These are phyloP conservation scores for Pteruthius melanotis DNA, from an alignment of 2,113 vertebrate species.

Conservation along the genomic window DNA sequence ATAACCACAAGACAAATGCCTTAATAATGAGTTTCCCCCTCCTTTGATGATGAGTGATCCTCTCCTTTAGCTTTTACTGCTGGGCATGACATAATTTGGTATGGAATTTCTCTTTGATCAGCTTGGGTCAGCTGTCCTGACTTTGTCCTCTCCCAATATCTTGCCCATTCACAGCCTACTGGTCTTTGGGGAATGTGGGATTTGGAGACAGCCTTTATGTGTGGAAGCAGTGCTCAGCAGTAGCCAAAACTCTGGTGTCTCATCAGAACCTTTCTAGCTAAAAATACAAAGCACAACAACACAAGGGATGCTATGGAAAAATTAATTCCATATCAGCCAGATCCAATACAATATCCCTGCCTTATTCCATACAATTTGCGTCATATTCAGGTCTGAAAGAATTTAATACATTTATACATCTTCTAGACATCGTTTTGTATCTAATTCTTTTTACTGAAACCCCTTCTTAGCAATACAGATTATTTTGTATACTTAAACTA, in stretches of 20 bases:
- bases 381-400: not conserved
- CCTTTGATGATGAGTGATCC: not conserved
- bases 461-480: not conserved
- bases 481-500: not conserved
- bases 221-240: not conserved
- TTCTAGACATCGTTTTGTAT: not conserved
- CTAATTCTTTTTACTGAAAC: not conserved
- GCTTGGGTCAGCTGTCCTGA: not conserved
- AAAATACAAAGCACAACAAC: not conserved
- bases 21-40: not conserved
- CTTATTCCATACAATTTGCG: not conserved
- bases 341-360: no score
- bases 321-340: not conserved
- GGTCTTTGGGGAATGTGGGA: not conserved
- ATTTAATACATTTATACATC: not conserved
- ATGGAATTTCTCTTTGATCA: not conserved
- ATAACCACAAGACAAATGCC: not conserved
- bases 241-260: not conserved
- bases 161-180: not conserved
- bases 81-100: not conserved
- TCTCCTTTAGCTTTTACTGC: not conserved
- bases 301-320: not conserved
- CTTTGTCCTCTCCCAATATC: not conserved
- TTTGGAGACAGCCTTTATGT: not conserved
- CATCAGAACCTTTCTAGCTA: not conserved